phyloP scores from a whole-genome alignment of 1,140 invertebrate species.

The Dinoponera quadriceps region DNA sequence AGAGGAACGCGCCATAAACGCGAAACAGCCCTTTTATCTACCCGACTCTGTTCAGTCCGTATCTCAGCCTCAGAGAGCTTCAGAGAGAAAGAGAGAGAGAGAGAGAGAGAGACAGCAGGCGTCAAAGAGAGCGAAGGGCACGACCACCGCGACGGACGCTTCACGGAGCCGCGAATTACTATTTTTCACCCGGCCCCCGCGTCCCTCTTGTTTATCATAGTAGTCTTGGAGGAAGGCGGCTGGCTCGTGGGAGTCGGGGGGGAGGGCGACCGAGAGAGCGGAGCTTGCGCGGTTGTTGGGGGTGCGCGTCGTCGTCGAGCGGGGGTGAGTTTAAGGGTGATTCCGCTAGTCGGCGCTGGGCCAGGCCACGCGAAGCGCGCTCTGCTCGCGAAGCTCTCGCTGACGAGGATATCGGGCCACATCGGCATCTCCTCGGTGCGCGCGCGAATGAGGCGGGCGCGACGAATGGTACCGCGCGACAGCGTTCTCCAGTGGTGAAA shows the following conservation, averaged over 20 bases:
- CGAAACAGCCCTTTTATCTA: not conserved
- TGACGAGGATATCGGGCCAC: conserved; percentile 52
- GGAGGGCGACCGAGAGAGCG: conserved; percentile 36
- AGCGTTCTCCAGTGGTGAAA: conserved; percentile 32
- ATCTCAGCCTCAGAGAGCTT: not conserved
- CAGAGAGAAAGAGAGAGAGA: too few relatives aligned
- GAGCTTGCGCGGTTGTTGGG: conserved; percentile 69
- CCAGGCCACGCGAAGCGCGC: conserved; percentile 77
- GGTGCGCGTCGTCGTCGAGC: conserved; percentile 32
- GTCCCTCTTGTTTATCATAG: conserved; percentile 56
- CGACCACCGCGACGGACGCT: not conserved
- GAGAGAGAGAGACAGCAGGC: too few relatives aligned
- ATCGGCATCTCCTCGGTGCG: conserved; percentile 63
- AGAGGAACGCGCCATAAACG: not conserved
- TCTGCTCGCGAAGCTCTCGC: conserved; percentile 67
- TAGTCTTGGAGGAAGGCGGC: not conserved
- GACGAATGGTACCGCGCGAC: conserved; percentile 76
- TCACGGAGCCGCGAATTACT: conserved; percentile 58
- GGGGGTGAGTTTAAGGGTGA: conserved; percentile 61
- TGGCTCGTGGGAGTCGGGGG: conserved; percentile 14
- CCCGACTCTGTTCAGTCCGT: not conserved
- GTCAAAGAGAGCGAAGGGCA: not conserved
- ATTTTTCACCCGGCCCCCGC: conserved; percentile 63
- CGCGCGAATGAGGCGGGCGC: conserved; percentile 66
- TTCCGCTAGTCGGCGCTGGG: conserved; percentile 83